Conservation (phyloP, 1,140 invertebrate genomes). For the Calliphora vicina region DNA sequence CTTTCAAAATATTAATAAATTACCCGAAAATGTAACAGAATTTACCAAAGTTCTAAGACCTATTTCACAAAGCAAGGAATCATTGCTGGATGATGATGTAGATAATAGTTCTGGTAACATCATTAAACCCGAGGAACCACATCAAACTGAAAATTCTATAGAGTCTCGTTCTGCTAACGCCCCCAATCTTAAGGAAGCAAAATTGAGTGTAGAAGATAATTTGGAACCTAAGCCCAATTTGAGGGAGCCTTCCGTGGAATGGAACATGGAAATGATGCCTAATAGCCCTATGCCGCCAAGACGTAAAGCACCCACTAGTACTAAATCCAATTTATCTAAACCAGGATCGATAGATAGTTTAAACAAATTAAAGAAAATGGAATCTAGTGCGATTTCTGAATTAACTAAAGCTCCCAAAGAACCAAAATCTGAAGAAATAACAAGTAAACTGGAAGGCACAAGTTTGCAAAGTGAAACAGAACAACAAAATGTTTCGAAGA, state of each 20-base stretch:
- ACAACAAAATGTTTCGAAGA: neutral
- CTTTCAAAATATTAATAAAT: neutral
- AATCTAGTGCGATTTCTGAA: neutral
- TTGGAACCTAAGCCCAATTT: neutral
- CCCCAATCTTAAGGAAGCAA: too few relatives aligned
- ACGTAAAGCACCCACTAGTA: neutral
- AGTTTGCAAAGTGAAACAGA: neutral
- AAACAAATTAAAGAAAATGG: conserved; percentile 1
- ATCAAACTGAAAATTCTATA: neutral
- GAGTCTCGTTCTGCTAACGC: too few relatives aligned
- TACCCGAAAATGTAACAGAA: neutral
- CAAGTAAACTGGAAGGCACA: neutral
- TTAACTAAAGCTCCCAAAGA: neutral
- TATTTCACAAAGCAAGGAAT: neutral
- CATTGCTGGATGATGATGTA: neutral
- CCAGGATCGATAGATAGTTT: neutral
- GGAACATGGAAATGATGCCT: conserved; percentile 60
- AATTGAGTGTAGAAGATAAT: neutral
- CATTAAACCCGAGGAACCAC: neutral
- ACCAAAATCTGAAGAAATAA: neutral
- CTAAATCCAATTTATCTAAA: neutral
- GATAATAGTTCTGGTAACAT: neutral
- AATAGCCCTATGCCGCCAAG: conserved; percentile 55
- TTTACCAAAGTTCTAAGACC: conserved; percentile 14
- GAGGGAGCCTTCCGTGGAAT: conserved; percentile 47